Evolutionary conservation across 2,797 vertebrate species (phyloP).

Genomic region (Adrianichthys oophorus): DNA sequence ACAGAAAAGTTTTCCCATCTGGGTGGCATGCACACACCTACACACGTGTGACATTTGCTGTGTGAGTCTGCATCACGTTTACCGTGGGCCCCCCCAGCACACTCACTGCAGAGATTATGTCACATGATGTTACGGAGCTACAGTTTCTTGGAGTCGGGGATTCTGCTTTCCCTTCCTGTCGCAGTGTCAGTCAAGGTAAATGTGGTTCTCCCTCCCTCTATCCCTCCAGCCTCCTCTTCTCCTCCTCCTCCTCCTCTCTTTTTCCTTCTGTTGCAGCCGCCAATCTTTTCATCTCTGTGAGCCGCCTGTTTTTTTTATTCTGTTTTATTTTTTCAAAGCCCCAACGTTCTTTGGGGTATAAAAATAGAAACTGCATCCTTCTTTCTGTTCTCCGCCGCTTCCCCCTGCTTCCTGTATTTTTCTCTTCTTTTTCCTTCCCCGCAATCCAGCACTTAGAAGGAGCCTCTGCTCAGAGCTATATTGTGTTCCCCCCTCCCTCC

Average conservation of each 20-base stretch:
- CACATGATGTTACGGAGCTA: slow-evolving; percentile 59
- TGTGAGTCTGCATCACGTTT: not conserved
- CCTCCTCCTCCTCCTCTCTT: slow-evolving; percentile 11
- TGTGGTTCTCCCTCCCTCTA: slow-evolving; percentile 45
- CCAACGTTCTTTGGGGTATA: slow-evolving; percentile 46
- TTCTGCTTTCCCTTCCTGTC: slow-evolving; percentile 67
- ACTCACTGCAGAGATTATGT: slow-evolving; percentile 64
- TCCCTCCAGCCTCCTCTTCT: not conserved
- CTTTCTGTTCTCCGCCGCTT: slow-evolving; percentile 21
- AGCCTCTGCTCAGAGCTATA: slow-evolving; percentile 39
- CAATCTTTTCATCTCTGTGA: slow-evolving; percentile 36
- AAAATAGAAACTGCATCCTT: slow-evolving; percentile 56
- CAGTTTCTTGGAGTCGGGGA: slow-evolving; percentile 51
- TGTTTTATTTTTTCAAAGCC: slow-evolving; percentile 18
- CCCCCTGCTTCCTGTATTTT: slow-evolving; percentile 18
- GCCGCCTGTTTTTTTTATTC: slow-evolving; percentile 3
- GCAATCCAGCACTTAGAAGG: slow-evolving; percentile 35
- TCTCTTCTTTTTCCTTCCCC: slow-evolving; percentile 15
- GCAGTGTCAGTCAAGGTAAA: slow-evolving; percentile 76
- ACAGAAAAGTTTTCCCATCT: too few species aligned
- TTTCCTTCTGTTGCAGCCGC: slow-evolving; percentile 26
- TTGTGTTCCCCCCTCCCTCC: slow-evolving; percentile 4
- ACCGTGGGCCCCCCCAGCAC: slow-evolving; percentile 31
- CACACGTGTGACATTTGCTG: not conserved
- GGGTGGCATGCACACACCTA: not conserved